phyloP scores from a whole-genome alignment of 2,888 invertebrate species.

The Hirtodrosophila trivittata region DNA sequence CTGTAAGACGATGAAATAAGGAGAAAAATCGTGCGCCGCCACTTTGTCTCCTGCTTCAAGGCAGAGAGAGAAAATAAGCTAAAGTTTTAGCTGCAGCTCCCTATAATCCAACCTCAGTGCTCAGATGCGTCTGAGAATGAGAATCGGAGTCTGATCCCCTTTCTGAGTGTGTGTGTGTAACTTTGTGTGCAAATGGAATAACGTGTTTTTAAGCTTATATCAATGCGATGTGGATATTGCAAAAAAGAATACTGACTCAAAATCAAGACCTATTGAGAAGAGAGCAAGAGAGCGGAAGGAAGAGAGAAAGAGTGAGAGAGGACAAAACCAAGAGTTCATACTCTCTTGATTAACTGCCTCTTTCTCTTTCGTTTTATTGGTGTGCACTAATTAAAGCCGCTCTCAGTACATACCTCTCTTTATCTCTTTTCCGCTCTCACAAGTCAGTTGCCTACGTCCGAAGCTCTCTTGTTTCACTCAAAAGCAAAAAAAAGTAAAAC shows the following conservation, averaged over 20 bases:
- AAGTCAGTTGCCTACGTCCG: conserved; percentile 2
- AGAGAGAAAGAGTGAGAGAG: background rate
- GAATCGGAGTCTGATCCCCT: conserved; percentile 16
- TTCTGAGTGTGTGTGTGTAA: conserved; percentile 1
- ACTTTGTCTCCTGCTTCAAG: conserved; percentile 47
- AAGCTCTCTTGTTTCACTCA: conserved; percentile 13
- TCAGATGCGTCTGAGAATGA: conserved; percentile 29
- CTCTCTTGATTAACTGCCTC: conserved; percentile 20
- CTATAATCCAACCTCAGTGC: conserved; percentile 21
- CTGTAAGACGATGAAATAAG: conserved; percentile 24
- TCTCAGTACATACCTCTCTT: conserved; percentile 16
- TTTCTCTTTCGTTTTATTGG: conserved; percentile 19
- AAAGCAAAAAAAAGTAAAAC: background rate
- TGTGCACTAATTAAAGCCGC: conserved; percentile 37
- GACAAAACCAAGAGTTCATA: background rate
- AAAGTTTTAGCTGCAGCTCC: conserved; percentile 16
- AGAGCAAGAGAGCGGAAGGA: background rate
- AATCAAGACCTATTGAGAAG: background rate
- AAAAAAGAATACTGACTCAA: conserved; percentile 13
- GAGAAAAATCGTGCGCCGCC: conserved; percentile 40
- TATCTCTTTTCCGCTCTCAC: conserved; percentile 29
- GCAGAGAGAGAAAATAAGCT: conserved; percentile 17
- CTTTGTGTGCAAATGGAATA: conserved; percentile 2
- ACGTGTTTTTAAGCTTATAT: conserved; percentile 39
- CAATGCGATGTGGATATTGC: conserved; percentile 26